These are phyloP conservation scores for Megalopta genalis DNA, from an alignment of 1,140 invertebrate species.

Conservation along the genomic window DNA sequence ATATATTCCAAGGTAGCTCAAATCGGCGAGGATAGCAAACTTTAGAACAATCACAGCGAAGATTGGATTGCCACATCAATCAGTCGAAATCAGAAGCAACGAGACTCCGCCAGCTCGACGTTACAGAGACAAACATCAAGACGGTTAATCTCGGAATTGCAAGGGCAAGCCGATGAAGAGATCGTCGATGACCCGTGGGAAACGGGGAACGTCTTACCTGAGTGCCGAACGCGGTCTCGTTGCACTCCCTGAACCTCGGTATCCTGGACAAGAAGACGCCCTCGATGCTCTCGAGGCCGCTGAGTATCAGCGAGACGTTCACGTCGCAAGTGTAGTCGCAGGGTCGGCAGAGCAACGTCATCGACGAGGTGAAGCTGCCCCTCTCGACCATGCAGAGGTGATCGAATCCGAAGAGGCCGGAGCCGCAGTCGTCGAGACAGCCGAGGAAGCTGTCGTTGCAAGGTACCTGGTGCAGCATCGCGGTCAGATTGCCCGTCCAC, in stretches of 20 bases:
- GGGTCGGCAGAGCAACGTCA: constrained; percentile 63
- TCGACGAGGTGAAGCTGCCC: constrained; percentile 36
- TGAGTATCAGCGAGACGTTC: constrained; percentile 67
- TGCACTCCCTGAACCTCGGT: constrained; percentile 60
- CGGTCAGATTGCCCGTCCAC: constrained; percentile 65
- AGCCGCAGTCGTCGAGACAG: constrained; percentile 48
- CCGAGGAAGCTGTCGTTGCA: constrained; percentile 60
- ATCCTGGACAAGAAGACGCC: constrained; percentile 68
- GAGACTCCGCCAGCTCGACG: too few species aligned
- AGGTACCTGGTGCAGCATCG: constrained; percentile 63
- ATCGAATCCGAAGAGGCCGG: constrained; percentile 45
- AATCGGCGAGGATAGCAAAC: too few species aligned
- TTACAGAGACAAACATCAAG: too few species aligned
- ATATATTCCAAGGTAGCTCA: too few species aligned
- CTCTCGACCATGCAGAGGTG: constrained; percentile 60
- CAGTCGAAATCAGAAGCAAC: too few species aligned
- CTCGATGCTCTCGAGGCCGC: constrained; percentile 66
- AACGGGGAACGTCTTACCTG: constrained; percentile 34
- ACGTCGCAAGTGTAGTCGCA: constrained; percentile 66
- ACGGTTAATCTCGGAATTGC: too few species aligned
- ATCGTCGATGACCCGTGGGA: too few species aligned
- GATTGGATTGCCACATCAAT: too few species aligned
- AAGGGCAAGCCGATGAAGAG: too few species aligned
- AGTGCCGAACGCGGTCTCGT: constrained; percentile 55
- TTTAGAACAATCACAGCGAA: too few species aligned